Conservation (phyloP, 2,888 invertebrate genomes). For the Andrena camellia region DNA sequence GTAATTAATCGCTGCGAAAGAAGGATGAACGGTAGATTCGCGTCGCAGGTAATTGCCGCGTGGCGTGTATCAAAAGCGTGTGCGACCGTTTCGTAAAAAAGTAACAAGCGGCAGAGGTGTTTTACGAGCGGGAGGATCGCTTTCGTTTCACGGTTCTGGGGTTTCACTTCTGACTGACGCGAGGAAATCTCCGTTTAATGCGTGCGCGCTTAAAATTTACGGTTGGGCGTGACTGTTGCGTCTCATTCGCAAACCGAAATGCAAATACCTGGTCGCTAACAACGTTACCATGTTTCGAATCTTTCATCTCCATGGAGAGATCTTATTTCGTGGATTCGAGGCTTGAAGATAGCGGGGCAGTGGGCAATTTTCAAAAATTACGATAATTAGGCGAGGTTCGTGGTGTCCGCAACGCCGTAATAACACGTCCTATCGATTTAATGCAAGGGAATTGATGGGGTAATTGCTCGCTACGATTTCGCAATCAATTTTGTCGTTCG, state of each 20-base stretch:
- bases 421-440: conserved; percentile 34
- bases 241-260: not conserved
- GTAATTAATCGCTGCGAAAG: conserved; percentile 48
- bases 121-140: conserved; percentile 55
- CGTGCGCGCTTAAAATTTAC: conserved; percentile 5
- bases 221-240: conserved; percentile 10
- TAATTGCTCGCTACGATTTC: not conserved
- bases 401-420: conserved; percentile 22
- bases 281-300: not conserved
- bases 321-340: conserved; percentile 4
- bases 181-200: conserved; percentile 30
- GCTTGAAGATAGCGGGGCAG: no score
- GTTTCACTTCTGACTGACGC: conserved; percentile 39
- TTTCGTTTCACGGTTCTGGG: conserved; percentile 42
- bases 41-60: conserved; percentile 34
- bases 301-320: not conserved
- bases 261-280: not conserved
- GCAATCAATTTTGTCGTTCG: conserved; percentile 14
- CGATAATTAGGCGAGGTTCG: conserved; percentile 8
- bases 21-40: conserved; percentile 45
- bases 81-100: conserved; percentile 6
- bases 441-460: conserved; percentile 22
- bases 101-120: conserved; percentile 10
- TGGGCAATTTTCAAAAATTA: not conserved
- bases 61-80: conserved; percentile 17